Base-by-base conservation (phyloP, 2,113 vertebrate species). In the Plectropomus leopardus region DNA sequence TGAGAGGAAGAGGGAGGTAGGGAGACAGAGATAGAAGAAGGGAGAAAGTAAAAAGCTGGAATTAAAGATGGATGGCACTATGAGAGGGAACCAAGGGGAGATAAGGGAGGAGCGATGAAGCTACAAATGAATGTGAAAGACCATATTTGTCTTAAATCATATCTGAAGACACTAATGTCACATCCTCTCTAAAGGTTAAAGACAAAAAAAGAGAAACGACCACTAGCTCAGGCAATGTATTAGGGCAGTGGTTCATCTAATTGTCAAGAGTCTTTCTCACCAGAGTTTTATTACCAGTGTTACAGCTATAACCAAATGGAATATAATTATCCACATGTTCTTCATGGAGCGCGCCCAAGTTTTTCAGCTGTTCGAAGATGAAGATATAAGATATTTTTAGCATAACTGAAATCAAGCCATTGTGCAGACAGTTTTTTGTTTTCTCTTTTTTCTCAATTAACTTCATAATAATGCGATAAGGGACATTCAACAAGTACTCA, bases 31-130 rank as follows among this genome's bases (percentile, higher is more conserved):
- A 64, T 58, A 32, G 36, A 76, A 8, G 11, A 23, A 60, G 50
- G 28, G 26, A 17, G n/a, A 21, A 59, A 30, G 23, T 57, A 44
- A 77, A 65, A 78, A 7, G 21, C 26, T 70, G 42, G 26, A 74
- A 76, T 78, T 59, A 73, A 40, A 84, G 75, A 81, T 80, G 57
- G 54, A 78, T 86, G 82, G n/a, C 4, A 47, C 58, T 26, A n/a
- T 45, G 42, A 82, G 30, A 72, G 60, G 28, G 23, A 65, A 55
- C 48, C 60, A 57, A 65, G 54, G 68, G 69, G 72, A 70, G 73
- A 44, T 44, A 67, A 80, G 24, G 34, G n/a, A 48, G 47, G 47
- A 75, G 53, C 3, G 1, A 51, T 24, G 57, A 36, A 59, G 68
- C 32, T 23, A 59, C 26, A 68, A 66, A 84, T 82, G 72, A 82